A percentile compares a stretch with the other conserved stretches of the same genome.
phyloP scores from a whole-genome alignment of 2,113 vertebrate species.

The Sapajus apella region DNA sequence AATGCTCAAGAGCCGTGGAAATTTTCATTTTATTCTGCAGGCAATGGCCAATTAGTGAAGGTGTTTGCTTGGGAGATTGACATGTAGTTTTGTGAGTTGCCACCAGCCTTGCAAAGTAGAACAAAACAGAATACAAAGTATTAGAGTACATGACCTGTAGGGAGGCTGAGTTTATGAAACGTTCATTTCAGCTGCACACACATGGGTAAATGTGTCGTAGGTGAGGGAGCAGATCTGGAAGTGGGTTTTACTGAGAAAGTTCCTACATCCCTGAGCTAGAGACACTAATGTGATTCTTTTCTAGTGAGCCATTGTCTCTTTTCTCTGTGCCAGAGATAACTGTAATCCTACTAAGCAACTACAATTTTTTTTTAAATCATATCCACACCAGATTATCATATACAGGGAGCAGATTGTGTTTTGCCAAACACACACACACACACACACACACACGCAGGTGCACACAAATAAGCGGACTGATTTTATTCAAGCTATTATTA shows the following conservation, averaged over 20 bases:
- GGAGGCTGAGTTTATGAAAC: background rate
- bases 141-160: background rate
- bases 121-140: background rate
- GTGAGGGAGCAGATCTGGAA: background rate
- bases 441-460: no score
- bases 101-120: background rate
- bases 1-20: background rate
- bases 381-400: background rate
- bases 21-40: background rate
- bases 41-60: background rate
- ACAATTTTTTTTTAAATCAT: background rate
- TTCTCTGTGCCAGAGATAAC: background rate
- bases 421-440: background rate
- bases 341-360: background rate
- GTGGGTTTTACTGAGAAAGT: background rate
- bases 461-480: background rate
- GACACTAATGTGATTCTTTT: background rate
- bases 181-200: background rate
- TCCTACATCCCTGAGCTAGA: background rate
- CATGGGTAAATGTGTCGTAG: background rate
- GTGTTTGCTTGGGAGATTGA: background rate
- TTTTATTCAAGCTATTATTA: background rate
- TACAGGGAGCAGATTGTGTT: background rate
- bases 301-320: background rate
- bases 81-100: background rate